Conservation (phyloP, 2,888 invertebrate species). For the Octonoba sinensis region DNA sequence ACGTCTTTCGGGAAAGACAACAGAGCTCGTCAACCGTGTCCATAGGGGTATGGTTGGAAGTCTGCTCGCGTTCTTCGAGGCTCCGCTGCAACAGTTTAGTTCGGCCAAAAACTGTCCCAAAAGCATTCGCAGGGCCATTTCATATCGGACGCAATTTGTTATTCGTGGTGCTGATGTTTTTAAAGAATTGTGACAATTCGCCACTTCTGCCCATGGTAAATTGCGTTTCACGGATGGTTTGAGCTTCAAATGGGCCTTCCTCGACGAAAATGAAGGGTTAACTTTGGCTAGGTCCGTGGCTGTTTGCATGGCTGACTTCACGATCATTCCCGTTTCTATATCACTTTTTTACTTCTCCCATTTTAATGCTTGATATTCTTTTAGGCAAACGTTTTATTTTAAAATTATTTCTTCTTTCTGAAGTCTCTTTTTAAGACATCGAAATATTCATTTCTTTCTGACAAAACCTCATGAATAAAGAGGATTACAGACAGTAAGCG, state of each 20-base stretch:
- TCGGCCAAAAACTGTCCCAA: slow-evolving; percentile 22
- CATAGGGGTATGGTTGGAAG: not conserved
- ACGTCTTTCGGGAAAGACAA: slow-evolving; percentile 22
- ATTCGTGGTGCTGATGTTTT: slow-evolving; percentile 41
- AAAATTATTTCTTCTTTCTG: not conserved
- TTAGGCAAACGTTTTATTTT: not conserved
- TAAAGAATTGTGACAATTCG: slow-evolving; percentile 46
- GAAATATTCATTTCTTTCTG: too few species aligned
- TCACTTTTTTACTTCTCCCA: not conserved
- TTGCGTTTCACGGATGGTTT: slow-evolving; percentile 57
- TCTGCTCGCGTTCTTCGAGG: not conserved
- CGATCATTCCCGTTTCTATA: not conserved
- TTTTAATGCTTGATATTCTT: too few species aligned
- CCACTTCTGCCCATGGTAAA: slow-evolving; percentile 39
- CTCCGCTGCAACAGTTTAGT: slow-evolving; percentile 3
- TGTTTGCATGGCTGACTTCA: slow-evolving; percentile 17
- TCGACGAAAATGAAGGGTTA: slow-evolving; percentile 49
- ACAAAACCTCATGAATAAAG: too few species aligned
- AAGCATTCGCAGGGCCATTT: too few species aligned
- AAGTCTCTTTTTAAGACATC: too few species aligned
- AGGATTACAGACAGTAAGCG: too few species aligned
- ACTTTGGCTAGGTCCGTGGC: slow-evolving; percentile 28
- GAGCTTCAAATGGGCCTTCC: slow-evolving; percentile 40
- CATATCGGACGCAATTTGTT: slow-evolving; percentile 38
- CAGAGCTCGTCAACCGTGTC: slow-evolving; percentile 16